Base-by-base conservation (phyloP, 2,113 vertebrate genomes). In the Monarcha castaneiventris region DNA sequence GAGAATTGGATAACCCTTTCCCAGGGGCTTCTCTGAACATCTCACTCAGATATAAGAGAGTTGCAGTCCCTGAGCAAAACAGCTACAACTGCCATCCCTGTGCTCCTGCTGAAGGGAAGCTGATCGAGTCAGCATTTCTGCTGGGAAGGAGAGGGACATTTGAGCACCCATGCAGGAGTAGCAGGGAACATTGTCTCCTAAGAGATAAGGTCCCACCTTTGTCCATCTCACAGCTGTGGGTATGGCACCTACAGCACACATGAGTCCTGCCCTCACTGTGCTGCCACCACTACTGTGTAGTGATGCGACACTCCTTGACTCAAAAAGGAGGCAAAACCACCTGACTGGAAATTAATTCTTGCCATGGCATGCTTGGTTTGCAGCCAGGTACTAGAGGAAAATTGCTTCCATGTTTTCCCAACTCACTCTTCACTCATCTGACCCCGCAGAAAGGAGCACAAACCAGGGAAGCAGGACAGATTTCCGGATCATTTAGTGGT, bases 21-120 rank as follows among this genome's bases (percentile, higher is more conserved):
- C 66, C 90, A 88, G 37, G 29, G 49, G 61, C 35, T 79, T 86
- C 56, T 93, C 62, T 86, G 75, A 93, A 94, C 89, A 90, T 78
- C 41, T 63, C 66, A 39, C 48, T 91, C 84, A 52, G 32, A 5
- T 54, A 33, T 74, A 84, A 77, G 11, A 73, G 78, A 19, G 33
- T 11, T 48, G 39, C 44, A 52, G n/a, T 14, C 32, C 37, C 83
- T 64, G 17, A 87, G 52, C 61, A 90, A 67, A 96, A 80, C 68
- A 78, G 22, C 63, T 32, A 27, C 32, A 71, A 4, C 14, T 1
- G 3, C 68, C 43, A 76, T 8, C 9, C 37, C 26, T 6, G 2
- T 32, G 32, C 15, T 52, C 54, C 58, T 54, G 49, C 44, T 32
- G 63, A 72, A 49, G 27, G 16, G 27, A 69, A 82, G 37, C 7